These are phyloP conservation scores for Plecturocebus donacophilus DNA, from an alignment of 2,113 vertebrate species.

Conservation along the genomic window DNA sequence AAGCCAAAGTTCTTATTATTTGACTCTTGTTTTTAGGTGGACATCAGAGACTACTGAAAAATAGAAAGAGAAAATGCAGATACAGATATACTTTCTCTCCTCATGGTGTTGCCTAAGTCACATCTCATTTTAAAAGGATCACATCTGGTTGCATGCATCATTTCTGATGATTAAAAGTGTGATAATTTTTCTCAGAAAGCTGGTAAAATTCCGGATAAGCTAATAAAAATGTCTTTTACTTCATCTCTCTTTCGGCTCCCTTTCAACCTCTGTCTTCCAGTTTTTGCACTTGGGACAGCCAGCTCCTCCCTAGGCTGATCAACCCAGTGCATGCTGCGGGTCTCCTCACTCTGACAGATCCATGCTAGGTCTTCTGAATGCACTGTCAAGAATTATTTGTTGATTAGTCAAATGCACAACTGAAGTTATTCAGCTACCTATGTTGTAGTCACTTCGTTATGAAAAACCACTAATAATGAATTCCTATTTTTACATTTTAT, in stretches of 20 bases:
- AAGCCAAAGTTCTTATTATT: conserved; percentile 8
- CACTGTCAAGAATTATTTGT: background rate
- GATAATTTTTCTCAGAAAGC: conserved; percentile 84
- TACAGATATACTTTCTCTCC: conserved; percentile 54
- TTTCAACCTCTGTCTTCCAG: background rate
- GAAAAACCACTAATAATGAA: background rate
- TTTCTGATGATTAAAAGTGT: background rate
- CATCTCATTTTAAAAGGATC: conserved; percentile 33
- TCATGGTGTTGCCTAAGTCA: conserved; percentile 47
- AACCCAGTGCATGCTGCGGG: fast-evolving
- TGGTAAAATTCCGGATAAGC: conserved; percentile 68
- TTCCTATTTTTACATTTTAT: background rate
- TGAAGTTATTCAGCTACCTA: background rate
- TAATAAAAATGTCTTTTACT: background rate
- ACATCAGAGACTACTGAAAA: background rate
- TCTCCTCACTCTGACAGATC: background rate
- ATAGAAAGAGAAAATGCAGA: conserved; percentile 86
- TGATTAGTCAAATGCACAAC: background rate
- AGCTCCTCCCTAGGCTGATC: background rate
- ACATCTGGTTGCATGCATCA: conserved; percentile 81
- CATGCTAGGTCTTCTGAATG: background rate
- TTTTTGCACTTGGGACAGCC: background rate
- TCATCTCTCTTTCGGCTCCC: background rate
- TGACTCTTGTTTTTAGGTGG: background rate
- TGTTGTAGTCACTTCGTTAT: background rate